These are phyloP conservation scores for Protosalanx chinensis DNA, from an alignment of 2,797 vertebrate genomes.

Conservation along the genomic window DNA sequence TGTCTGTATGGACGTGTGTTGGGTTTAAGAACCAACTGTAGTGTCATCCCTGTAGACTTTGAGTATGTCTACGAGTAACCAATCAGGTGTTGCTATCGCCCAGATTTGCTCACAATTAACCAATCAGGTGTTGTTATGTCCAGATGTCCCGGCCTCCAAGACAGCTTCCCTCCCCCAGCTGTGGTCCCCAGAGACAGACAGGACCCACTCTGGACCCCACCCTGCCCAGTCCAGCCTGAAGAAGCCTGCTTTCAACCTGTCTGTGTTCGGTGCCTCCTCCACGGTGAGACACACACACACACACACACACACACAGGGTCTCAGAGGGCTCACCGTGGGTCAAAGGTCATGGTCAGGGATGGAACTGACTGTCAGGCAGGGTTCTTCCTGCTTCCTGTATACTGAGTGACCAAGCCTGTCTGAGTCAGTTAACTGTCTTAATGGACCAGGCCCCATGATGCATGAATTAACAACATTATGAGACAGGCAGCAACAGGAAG, in stretches of 20 bases:
- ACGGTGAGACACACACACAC: slow-evolving; percentile 58
- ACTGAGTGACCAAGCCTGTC: background rate
- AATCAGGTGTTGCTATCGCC: too few species aligned
- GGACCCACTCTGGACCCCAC: slow-evolving; percentile 80
- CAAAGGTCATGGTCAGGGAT: too few species aligned
- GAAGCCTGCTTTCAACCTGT: slow-evolving; percentile 94
- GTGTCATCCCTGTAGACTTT: too few species aligned
- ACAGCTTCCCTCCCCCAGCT: slow-evolving; percentile 81
- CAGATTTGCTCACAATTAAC: background rate
- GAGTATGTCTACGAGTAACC: too few species aligned
- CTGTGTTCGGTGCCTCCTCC: slow-evolving; percentile 84
- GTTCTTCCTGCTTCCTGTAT: background rate
- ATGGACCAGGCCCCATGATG: background rate
- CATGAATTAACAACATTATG: too few species aligned
- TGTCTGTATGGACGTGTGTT: background rate
- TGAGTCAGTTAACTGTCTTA: background rate
- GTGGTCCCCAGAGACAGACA: slow-evolving; percentile 91
- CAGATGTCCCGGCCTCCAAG: slow-evolving; percentile 91
- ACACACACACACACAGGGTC: too few species aligned
- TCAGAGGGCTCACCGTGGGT: too few species aligned
- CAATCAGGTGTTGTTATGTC: slow-evolving; percentile 27
- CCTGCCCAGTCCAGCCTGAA: slow-evolving; percentile 82
- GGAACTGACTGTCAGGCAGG: too few species aligned
- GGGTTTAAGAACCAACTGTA: too few species aligned
- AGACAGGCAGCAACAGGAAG: too few species aligned